Evolutionary conservation across 2,797 vertebrate species (phyloP), one percentile per base, ranked within the genome.

Genomic region (Catamblyrhynchus diadema): DNA sequence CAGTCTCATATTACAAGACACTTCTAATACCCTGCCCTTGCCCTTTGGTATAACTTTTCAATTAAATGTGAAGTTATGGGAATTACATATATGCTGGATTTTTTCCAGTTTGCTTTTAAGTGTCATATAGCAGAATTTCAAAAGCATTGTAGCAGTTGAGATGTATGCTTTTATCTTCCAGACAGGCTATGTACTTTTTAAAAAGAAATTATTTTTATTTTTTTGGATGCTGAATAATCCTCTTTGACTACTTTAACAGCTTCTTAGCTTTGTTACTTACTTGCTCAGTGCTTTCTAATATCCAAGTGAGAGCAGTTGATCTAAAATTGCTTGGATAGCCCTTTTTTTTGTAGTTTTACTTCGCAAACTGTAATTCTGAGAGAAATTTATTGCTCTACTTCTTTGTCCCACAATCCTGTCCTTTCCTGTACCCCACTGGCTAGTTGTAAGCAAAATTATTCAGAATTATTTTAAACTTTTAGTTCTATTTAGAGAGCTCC

Each of bases 11-110:
- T 64, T 90, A 64, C 30, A n/a, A 60, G 45, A 32, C 30, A 8
- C 57, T 60, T 86, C 21, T 71, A 71, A 56, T 56, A 74, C 14
- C 41, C 14, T 78, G 32, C 16, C 23, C 23, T 88, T 88, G 33
- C 37, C 25, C 19, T 88, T 83, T 71, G 50, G 48, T 86, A 18
- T 37, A 65, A 33, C 51, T 92, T 90, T 88, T 75, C 45, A 71
- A 7, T 75, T 81, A 65, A 81, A 71, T 7, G 4, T 86, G 35
- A 56, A 73, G 23, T 71, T 86, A 64, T 23, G 8, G 28, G 25
- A 21, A 51, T 71, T 66, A 61, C 42, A n/a, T 41, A 7, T 28
- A 53, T 81, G 24, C 12, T 2, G 0, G 13, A 0, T 7, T 56
- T 86, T 83, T 65, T 77, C 18, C 10, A 67, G 24, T 75, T 84